phyloP scores from a whole-genome alignment of 1,140 invertebrate genomes.

The Hormaphis cornu region DNA sequence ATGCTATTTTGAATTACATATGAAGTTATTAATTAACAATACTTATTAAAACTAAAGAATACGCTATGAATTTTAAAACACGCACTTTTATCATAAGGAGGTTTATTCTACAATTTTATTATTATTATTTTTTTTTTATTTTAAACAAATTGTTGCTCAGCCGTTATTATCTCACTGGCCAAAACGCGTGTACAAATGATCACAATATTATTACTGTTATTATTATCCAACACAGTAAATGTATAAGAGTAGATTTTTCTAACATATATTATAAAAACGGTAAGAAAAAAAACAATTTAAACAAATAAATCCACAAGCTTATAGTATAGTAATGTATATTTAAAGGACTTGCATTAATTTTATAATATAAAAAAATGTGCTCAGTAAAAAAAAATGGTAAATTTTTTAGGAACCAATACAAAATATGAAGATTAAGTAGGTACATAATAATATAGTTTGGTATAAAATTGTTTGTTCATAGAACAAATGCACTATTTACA shows the following conservation, averaged over 20 bases:
- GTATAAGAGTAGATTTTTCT: not conserved
- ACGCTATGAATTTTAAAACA: not conserved
- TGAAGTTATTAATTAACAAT: too few species aligned
- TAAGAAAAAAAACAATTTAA: not conserved
- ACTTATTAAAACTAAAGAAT: too few species aligned
- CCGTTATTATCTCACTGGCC: not conserved
- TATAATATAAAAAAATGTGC: not conserved
- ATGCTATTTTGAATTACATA: too few species aligned
- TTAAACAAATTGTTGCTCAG: not conserved
- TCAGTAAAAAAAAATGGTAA: not conserved
- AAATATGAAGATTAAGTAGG: not conserved
- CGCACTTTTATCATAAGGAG: not conserved
- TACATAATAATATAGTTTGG: not conserved
- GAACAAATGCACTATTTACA: not conserved
- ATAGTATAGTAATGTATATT: not conserved
- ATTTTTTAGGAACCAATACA: slow-evolving; percentile 1
- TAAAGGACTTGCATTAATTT: not conserved
- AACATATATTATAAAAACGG: not conserved
- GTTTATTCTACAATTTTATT: too few species aligned
- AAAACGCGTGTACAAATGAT: not conserved
- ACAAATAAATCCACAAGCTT: not conserved
- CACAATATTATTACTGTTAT: too few species aligned
- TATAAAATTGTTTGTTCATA: too few species aligned
- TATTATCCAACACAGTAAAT: not conserved
- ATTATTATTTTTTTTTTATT: slow-evolving; percentile 3